These are phyloP conservation scores for Petrosia ficiformis DNA, from an alignment of 37 sponge, comb jelly and placozoan species.

Conservation along the genomic window DNA sequence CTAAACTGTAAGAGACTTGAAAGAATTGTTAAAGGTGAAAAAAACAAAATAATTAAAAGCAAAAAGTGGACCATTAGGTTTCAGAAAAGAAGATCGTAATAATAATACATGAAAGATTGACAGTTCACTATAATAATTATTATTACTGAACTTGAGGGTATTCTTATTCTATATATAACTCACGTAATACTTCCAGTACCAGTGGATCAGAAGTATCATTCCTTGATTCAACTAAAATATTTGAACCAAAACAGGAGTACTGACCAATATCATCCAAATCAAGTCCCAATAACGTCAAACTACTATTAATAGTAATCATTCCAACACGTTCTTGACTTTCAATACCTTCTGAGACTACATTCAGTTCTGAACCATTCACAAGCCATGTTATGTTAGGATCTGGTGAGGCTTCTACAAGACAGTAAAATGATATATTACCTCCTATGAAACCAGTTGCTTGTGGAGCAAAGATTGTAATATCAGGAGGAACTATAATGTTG, in stretches of 20 bases:
- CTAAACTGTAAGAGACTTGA: no score
- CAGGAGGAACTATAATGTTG: background rate
- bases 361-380: background rate
- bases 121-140: no score
- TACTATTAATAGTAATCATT: background rate
- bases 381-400: background rate
- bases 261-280: background rate
- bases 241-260: background rate
- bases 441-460: background rate
- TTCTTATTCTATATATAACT: no score
- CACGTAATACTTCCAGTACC: background rate
- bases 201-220: background rate
- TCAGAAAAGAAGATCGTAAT: no score
- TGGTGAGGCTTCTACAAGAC: background rate
- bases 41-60: no score
- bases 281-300: background rate
- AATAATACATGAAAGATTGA: no score
- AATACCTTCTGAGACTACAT: background rate
- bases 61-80: no score
- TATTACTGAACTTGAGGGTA: no score
- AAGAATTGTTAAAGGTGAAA: no score
- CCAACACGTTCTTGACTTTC: background rate
- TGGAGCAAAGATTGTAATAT: background rate
- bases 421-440: background rate
- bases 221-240: background rate